phyloP scores from a whole-genome alignment of 2,888 invertebrate species.

The Rhingia campestris region DNA sequence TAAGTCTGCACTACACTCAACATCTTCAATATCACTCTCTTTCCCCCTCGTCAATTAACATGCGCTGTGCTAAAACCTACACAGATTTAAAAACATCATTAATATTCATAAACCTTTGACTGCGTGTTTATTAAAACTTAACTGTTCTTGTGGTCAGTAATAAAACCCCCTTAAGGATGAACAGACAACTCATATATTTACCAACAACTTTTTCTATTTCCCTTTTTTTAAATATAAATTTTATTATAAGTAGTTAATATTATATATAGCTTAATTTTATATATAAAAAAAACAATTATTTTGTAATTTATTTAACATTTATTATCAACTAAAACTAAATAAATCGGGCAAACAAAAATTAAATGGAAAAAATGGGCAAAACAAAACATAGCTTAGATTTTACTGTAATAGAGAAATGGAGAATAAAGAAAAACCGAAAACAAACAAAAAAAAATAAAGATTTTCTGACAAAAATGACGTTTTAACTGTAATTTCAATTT shows the following conservation, averaged over 20 bases:
- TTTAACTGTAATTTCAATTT: background rate
- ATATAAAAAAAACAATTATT: conserved; percentile 1
- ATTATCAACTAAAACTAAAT: conserved; percentile 2
- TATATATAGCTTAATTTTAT: conserved; percentile 31
- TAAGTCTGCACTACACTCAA: too few relatives aligned
- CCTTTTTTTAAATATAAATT: conserved; percentile 4
- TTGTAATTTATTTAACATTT: conserved; percentile 35
- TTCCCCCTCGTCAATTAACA: too few relatives aligned
- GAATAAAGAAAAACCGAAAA: conserved; percentile 34
- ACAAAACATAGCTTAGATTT: conserved; percentile 23
- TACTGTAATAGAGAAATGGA: conserved; percentile 46
- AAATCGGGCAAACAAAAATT: background rate
- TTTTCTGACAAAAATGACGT: conserved; percentile 54
- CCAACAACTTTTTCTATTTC: too few relatives aligned
- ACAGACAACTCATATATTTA: background rate
- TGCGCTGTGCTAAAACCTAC: too few relatives aligned
- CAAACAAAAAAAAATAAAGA: conserved; percentile 38
- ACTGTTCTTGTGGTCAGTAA: too few relatives aligned
- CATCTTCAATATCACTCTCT: too few relatives aligned
- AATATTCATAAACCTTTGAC: too few relatives aligned
- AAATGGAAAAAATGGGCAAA: conserved; percentile 4
- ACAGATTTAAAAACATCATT: too few relatives aligned
- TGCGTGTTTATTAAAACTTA: too few relatives aligned
- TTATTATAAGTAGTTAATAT: conserved; percentile 16
- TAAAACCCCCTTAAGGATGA: background rate